Evolutionary conservation across 2,113 vertebrate species (phyloP).

Genomic region (Cepphus grylle): DNA sequence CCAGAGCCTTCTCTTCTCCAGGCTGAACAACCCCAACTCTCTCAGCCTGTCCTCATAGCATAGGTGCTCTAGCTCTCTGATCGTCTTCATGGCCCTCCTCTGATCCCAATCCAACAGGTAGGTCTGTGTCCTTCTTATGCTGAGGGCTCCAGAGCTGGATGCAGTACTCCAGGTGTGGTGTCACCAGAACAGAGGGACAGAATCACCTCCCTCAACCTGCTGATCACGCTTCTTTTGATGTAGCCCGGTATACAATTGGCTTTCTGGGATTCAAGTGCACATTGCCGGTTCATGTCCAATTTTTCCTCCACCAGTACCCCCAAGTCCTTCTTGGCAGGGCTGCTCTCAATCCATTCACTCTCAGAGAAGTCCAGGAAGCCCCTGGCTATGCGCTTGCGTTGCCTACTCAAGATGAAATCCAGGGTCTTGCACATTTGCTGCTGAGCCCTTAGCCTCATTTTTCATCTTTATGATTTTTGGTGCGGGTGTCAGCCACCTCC

Average conservation of each 20-base stretch:
- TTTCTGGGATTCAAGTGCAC: background rate
- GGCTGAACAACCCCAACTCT: background rate
- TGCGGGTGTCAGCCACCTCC: fast-evolving
- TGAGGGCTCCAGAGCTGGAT: background rate
- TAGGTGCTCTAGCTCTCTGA: background rate
- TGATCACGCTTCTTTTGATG: background rate
- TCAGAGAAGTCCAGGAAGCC: background rate
- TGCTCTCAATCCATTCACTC: background rate
- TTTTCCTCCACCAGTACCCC: fast-evolving
- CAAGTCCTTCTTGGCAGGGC: background rate
- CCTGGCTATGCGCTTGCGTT: fast-evolving
- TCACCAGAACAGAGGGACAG: background rate
- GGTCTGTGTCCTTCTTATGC: background rate
- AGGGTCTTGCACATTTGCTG: background rate
- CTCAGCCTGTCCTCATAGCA: background rate
- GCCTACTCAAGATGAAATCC: background rate
- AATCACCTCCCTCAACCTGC: background rate
- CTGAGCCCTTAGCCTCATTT: background rate
- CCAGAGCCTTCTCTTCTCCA: background rate
- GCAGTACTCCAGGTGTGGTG: background rate
- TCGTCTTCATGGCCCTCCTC: background rate
- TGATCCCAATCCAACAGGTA: background rate
- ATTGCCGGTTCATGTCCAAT: fast-evolving
- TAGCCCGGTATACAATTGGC: background rate
- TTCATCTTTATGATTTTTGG: background rate